A percentile compares a stretch with the other conserved stretches of the same genome.
These are phyloP conservation scores for Paedocypris micromegethes DNA, from an alignment of 2,797 vertebrate genomes.

Conservation along the genomic window DNA sequence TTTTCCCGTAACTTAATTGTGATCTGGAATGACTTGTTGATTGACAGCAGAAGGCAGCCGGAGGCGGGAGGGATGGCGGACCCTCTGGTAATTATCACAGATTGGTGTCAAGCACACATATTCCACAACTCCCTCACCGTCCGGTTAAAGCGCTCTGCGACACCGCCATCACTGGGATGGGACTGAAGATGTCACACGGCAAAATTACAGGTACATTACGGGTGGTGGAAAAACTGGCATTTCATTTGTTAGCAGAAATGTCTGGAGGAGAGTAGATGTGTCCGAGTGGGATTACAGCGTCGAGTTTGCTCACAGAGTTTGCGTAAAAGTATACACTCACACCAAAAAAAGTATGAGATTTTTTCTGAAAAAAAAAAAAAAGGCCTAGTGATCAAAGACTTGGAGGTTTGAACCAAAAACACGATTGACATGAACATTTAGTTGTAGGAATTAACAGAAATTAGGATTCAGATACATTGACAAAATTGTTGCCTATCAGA, in stretches of 20 bases:
- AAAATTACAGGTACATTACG: neutral
- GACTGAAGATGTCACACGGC: conserved; percentile 3
- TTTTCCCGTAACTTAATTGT: conserved; percentile 65
- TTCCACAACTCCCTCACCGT: conserved; percentile 53
- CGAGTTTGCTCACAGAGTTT: too few species aligned
- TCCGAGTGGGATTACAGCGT: too few species aligned
- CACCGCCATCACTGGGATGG: conserved; percentile 27
- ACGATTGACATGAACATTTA: too few species aligned
- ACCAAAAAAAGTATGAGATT: too few species aligned
- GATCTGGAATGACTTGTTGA: conserved; percentile 73
- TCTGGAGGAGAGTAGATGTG: too few species aligned
- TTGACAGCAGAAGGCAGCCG: conserved; percentile 73
- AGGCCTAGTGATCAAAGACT: too few species aligned
- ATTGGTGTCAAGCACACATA: conserved; percentile 65
- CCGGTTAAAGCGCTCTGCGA: conserved; percentile 39
- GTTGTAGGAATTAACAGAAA: too few species aligned
- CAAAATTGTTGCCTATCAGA: too few species aligned
- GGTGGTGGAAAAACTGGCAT: neutral
- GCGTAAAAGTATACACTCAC: too few species aligned
- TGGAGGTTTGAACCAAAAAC: too few species aligned
- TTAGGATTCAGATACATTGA: too few species aligned
- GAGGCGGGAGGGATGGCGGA: conserved; percentile 58
- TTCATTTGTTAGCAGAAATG: neutral
- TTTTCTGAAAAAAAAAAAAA: too few species aligned
- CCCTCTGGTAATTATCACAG: conserved; percentile 65